Conservation (phyloP, 2,888 invertebrate species). For the Sesia bembeciformis region DNA sequence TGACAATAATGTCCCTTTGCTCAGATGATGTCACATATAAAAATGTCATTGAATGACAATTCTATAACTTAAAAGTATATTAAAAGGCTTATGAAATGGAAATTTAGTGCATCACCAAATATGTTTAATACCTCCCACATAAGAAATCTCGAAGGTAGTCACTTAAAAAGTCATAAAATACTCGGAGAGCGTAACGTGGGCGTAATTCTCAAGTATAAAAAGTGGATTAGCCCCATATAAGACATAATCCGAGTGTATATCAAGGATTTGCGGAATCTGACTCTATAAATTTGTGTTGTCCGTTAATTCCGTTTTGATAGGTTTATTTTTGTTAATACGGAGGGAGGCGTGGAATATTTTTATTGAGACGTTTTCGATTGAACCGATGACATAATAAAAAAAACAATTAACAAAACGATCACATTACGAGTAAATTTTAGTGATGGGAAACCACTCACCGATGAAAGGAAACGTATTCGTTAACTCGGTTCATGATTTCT, state of each 20-base stretch:
- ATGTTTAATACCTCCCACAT: not conserved
- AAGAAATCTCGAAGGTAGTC: slow-evolving; percentile 21
- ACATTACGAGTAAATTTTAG: too few species aligned
- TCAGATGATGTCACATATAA: too few species aligned
- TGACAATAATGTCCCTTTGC: too few species aligned
- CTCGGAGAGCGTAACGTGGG: slow-evolving; percentile 33
- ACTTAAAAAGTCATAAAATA: slow-evolving; percentile 41
- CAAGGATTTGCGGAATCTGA: slow-evolving; percentile 41
- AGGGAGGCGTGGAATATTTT: not conserved
- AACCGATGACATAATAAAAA: not conserved
- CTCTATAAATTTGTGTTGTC: slow-evolving; percentile 4
- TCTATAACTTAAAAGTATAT: too few species aligned
- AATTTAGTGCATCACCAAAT: not conserved
- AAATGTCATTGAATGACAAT: too few species aligned
- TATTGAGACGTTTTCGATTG: not conserved
- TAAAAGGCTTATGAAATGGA: not conserved
- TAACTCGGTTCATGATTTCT: too few species aligned
- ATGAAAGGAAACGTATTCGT: too few species aligned
- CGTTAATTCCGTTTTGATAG: slow-evolving; percentile 3
- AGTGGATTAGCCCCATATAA: slow-evolving; percentile 49
- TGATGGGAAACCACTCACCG: too few species aligned
- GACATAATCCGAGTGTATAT: slow-evolving; percentile 48
- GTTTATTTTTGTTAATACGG: not conserved
- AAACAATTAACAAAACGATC: too few species aligned
- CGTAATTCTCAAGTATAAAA: slow-evolving; percentile 43